Conservation (phyloP, 2,113 vertebrate genomes). For the Myrmecobius fasciatus region DNA sequence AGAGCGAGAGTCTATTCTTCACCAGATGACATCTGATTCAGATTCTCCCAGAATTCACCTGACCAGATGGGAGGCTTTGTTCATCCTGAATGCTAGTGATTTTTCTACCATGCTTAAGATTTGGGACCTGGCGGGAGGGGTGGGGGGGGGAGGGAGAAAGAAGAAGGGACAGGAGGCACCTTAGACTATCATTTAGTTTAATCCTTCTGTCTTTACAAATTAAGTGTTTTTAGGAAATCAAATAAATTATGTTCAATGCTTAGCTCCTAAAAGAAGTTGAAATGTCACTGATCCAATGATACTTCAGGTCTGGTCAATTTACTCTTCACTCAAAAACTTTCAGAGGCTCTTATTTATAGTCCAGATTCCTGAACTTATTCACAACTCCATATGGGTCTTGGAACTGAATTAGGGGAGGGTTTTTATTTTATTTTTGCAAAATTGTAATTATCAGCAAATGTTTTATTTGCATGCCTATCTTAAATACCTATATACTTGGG, state of each 20-base stretch:
- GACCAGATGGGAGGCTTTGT: conserved; percentile 3
- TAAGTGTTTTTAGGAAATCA: conserved; percentile 39
- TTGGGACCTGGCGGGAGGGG: not conserved
- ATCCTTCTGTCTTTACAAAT: conserved; percentile 24
- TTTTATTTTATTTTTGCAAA: too few relatives aligned
- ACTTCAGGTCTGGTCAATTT: not conserved
- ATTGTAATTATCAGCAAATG: too few relatives aligned
- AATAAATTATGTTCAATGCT: conserved; percentile 43
- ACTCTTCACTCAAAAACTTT: not conserved
- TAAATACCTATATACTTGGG: too few relatives aligned
- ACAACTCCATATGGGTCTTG: too few relatives aligned
- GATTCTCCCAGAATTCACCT: conserved; percentile 42
- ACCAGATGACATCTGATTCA: conserved; percentile 27
- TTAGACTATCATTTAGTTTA: conserved; percentile 12
- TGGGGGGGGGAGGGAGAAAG: too few relatives aligned
- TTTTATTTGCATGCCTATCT: too few relatives aligned
- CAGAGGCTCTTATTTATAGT: not conserved
- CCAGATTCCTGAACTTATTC: too few relatives aligned
- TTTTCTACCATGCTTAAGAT: conserved; percentile 15
- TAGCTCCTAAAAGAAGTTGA: conserved; percentile 51
- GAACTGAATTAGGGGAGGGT: too few relatives aligned
- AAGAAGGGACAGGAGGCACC: too few relatives aligned
- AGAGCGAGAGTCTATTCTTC: conserved; percentile 3
- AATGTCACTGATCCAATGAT: not conserved
- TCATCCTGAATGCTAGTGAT: conserved; percentile 1